phyloP scores from a whole-genome alignment of 1,140 invertebrate species.

The Rhopalosiphum padi region DNA sequence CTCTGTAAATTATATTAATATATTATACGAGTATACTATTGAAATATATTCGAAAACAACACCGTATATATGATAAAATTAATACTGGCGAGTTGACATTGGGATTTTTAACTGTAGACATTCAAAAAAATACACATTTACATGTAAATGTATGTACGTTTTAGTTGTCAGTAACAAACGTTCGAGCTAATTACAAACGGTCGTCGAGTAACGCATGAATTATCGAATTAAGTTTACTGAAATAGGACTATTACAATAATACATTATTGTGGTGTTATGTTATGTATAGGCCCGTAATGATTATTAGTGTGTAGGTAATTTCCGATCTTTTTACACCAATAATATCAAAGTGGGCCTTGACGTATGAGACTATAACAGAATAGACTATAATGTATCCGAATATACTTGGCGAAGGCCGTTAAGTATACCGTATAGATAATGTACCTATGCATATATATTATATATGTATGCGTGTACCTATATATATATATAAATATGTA shows the following conservation, averaged over 20 bases:
- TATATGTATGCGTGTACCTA: neutral
- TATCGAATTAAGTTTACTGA: neutral
- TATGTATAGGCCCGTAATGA: neutral
- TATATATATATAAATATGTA: neutral
- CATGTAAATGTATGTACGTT: neutral
- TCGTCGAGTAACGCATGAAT: neutral
- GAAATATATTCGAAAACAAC: neutral
- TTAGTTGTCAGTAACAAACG: neutral
- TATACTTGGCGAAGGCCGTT: neutral
- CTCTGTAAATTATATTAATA: neutral
- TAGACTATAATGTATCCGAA: neutral
- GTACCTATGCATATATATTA: no score
- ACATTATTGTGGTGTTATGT: neutral
- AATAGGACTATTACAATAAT: neutral
- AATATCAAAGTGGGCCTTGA: neutral
- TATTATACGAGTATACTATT: neutral
- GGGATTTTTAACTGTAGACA: neutral
- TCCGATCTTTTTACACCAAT: neutral
- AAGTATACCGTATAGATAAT: neutral
- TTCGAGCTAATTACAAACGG: neutral
- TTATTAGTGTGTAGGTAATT: neutral
- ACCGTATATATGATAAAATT: neutral
- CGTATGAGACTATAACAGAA: neutral
- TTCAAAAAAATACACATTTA: conserved; percentile 2
- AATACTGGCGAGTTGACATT: neutral